phyloP scores from a whole-genome alignment of 23 tunicate species.

The Ascidia mentula region DNA sequence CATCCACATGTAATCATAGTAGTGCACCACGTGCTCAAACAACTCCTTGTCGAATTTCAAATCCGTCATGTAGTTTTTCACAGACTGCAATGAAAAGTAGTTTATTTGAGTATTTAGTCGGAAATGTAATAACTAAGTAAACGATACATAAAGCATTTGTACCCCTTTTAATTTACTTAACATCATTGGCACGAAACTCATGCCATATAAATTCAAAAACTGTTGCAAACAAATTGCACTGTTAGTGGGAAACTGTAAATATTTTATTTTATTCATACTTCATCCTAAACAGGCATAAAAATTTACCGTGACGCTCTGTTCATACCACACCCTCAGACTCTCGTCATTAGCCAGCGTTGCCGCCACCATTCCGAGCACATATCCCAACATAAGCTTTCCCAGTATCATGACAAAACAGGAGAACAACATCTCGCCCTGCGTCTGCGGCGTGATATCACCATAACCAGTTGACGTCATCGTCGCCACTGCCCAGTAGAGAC shows the following conservation, averaged over 20 bases:
- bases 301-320: slow-evolving; percentile 79
- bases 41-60: slow-evolving; percentile 58
- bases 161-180: too few relatives aligned
- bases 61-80: slow-evolving; percentile 74
- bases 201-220: too few relatives aligned
- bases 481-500: slow-evolving; percentile 85
- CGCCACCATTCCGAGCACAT: slow-evolving; percentile 86
- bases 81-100: slow-evolving; percentile 43
- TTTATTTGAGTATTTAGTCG: too few relatives aligned
- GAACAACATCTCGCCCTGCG: slow-evolving; percentile 60
- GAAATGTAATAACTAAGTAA: too few relatives aligned
- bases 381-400: slow-evolving; percentile 83
- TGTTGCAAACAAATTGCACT: too few relatives aligned
- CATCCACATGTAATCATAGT: slow-evolving; percentile 90
- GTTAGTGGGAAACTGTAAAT: too few relatives aligned
- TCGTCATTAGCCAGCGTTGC: slow-evolving; percentile 94
- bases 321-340: slow-evolving; percentile 74
- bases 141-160: too few relatives aligned
- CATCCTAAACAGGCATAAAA: too few relatives aligned
- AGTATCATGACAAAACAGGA: slow-evolving; percentile 67
- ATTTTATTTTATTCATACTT: too few relatives aligned
- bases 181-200: too few relatives aligned
- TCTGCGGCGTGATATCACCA: slow-evolving; percentile 85
- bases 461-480: slow-evolving; percentile 93
- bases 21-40: slow-evolving; percentile 65